A percentile compares a stretch with the other conserved stretches of the same genome.
phyloP scores from a whole-genome alignment of 2,113 vertebrate genomes.

The Calyptomena viridis region DNA sequence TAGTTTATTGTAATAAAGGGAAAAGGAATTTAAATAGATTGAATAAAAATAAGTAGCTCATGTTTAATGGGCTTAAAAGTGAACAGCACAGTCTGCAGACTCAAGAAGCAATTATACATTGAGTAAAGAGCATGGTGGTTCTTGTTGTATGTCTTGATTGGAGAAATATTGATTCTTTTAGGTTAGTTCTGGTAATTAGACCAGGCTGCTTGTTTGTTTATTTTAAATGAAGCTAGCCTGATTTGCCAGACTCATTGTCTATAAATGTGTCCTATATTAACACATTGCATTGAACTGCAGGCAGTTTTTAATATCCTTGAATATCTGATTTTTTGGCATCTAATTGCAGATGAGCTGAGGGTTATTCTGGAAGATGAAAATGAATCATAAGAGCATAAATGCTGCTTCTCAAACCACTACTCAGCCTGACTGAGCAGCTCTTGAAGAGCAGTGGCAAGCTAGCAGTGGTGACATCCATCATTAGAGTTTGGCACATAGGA shows the following conservation, averaged over 20 bases:
- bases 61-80: not conserved
- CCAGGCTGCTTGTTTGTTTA: not conserved
- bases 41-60: not conserved
- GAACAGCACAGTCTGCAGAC: not conserved
- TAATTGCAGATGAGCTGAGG: not conserved
- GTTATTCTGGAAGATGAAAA: slow-evolving; percentile 31
- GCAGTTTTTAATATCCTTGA: not conserved
- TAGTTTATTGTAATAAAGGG: not conserved
- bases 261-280: not conserved
- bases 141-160: not conserved
- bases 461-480: not conserved
- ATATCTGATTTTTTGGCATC: not conserved
- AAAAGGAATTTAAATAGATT: not conserved
- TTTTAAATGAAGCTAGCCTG: not conserved
- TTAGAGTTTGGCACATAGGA: not conserved
- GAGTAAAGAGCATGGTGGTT: not conserved
- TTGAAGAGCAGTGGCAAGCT: not conserved
- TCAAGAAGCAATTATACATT: not conserved
- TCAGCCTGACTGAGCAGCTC: not conserved
- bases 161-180: slow-evolving; percentile 16
- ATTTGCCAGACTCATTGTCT: not conserved
- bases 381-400: not conserved
- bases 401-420: not conserved
- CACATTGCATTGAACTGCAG: not conserved
- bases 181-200: slow-evolving; percentile 7